Evolutionary conservation across 1,140 invertebrate species (phyloP).

Genomic region (Halyomorpha halys): DNA sequence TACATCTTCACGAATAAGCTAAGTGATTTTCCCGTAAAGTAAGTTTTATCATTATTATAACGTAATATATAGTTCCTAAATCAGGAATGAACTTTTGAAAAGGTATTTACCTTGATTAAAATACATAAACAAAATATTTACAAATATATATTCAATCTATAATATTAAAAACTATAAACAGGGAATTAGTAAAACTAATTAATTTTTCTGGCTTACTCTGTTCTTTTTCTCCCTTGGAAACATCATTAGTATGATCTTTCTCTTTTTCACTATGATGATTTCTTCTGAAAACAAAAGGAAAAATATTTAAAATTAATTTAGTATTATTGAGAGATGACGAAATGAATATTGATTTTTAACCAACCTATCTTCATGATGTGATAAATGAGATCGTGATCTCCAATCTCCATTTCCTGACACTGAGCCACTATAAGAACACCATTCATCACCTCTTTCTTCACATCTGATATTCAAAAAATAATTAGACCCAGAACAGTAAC

Average conservation of each 20-base stretch:
- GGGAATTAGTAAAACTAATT: neutral
- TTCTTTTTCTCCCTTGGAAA: constrained; percentile 33
- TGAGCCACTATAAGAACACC: neutral
- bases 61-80: no score
- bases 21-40: no score
- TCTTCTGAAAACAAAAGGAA: constrained; percentile 5
- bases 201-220: neutral
- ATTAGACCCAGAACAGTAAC: no score
- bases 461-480: neutral
- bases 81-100: no score
- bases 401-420: constrained; percentile 10
- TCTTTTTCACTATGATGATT: constrained; percentile 24
- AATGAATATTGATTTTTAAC: neutral
- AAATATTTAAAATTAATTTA: neutral
- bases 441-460: constrained; percentile 15
- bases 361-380: constrained; percentile 10
- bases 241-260: constrained; percentile 39
- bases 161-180: no score
- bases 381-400: constrained; percentile 9
- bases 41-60: no score
- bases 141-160: no score
- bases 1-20: no score
- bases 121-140: no score
- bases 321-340: no score
- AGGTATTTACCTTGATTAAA: no score